A percentile compares a stretch with the other conserved stretches of the same genome.
These are phyloP conservation scores for Choreutis nemorana DNA, from an alignment of 2,888 invertebrate genomes.

Conservation along the genomic window DNA sequence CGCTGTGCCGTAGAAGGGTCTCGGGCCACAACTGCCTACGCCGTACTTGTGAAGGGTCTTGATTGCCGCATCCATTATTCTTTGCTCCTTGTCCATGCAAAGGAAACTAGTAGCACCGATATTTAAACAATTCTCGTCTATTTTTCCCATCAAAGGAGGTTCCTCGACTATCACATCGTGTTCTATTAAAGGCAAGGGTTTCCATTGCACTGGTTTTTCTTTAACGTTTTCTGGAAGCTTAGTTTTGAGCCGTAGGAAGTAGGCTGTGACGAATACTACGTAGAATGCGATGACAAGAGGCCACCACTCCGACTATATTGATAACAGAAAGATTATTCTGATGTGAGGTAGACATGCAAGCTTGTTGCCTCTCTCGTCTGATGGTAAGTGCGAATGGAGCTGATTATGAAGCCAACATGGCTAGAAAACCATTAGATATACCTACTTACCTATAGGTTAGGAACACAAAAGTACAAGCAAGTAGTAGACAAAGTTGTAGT, in stretches of 20 bases:
- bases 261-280: conserved; percentile 37
- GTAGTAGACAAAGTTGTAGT: too few relatives aligned
- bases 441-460: too few relatives aligned
- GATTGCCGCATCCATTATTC: conserved; percentile 79
- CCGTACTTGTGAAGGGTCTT: conserved; percentile 87
- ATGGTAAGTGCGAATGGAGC: too few relatives aligned
- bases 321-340: too few relatives aligned
- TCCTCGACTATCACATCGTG: conserved; percentile 64
- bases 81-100: conserved; percentile 66
- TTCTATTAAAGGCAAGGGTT: conserved; percentile 82
- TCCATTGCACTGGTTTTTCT: conserved; percentile 73
- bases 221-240: conserved; percentile 23
- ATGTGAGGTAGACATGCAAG: too few relatives aligned
- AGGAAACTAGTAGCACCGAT: conserved; percentile 55
- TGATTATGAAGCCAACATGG: too few relatives aligned
- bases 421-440: too few relatives aligned
- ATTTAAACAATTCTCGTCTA: conserved; percentile 45
- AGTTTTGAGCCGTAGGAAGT: conserved; percentile 32
- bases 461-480: too few relatives aligned
- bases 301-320: conserved; percentile 57
- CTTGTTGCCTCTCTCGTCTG: too few relatives aligned
- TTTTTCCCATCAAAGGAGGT: conserved; percentile 64
- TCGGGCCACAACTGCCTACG: conserved; percentile 95
- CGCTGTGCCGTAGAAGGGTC: conserved; percentile 97
- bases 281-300: conserved; percentile 42